Evolutionary conservation across 2,113 vertebrate species (phyloP).

Genomic region (Ammospiza nelsoni): DNA sequence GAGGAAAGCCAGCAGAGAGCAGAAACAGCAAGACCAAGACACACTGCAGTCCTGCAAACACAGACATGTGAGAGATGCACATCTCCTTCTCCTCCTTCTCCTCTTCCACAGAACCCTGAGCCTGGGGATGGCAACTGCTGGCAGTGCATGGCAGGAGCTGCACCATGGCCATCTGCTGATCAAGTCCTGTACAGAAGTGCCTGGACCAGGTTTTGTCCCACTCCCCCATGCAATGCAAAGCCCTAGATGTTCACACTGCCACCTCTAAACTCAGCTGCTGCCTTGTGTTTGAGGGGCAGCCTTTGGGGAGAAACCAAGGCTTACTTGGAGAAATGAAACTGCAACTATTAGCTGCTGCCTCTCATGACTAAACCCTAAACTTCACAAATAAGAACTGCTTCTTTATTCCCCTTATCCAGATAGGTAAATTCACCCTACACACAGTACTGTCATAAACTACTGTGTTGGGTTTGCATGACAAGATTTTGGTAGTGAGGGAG

Average conservation of each 20-base stretch:
- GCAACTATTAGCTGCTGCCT: background rate
- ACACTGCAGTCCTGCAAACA: background rate
- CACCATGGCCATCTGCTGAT: background rate
- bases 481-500: background rate
- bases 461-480: background rate
- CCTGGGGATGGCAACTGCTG: background rate
- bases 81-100: background rate
- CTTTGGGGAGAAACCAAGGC: background rate
- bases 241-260: background rate
- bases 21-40: background rate
- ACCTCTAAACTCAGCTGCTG: background rate
- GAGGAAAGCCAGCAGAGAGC: background rate
- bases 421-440: background rate
- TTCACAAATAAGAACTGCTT: background rate
- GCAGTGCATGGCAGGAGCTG: background rate
- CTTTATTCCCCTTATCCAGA: background rate
- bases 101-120: background rate
- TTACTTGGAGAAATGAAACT: background rate
- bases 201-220: background rate
- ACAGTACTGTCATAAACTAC: fast-evolving
- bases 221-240: fast-evolving
- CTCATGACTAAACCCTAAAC: background rate
- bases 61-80: background rate
- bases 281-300: background rate
- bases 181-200: background rate